Evolutionary conservation across 1,140 invertebrate species (phyloP), one percentile per base, ranked within the genome.

Genomic region (Popillia japonica): DNA sequence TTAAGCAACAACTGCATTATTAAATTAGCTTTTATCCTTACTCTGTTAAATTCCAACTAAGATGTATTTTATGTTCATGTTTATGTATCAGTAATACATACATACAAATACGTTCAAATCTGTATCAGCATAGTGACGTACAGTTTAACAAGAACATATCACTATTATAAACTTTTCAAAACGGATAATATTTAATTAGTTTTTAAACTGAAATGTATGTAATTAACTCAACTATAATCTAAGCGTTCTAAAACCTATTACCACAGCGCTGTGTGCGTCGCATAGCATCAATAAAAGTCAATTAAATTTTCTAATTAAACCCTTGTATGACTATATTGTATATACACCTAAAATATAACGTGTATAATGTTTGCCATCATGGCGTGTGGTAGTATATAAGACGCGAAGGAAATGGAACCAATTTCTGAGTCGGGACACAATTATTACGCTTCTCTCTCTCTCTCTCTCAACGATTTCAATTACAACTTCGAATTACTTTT

Each of bases 281-380:
- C 59, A 75, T 73, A 78, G 79, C 79, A 77, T 81, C 75, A 81
- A 81, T 79, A 78, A 84, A 85, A 84, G 83, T 83, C 84, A 84
- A 85, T 85, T 85, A 84, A 85, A 85, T 83, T 83, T 84, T 82
- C 84, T 84, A 84, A 85, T 85, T 85, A 85, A 85, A 84, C 82
- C 81, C 81, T 80, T 82, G 83, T 84, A 84, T 84, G 81, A 83
- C 83, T 83, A 81, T 78, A 79, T 27, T n/a, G 64, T 27, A 11
- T 34, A 22, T 40, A 72, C 22, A 72, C 23, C 22, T 72, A 61
- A 40, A 61, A 40, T 75, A 44, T 44, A 75, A 34, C 17, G 22
- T 48, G 17, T 75, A 75, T 44, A 44, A 8, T n/a, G 74, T 75
- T 42, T 75, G 41, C 34, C 23, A 72, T 27, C 22, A 34, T 27